Conservation (phyloP, 2,888 invertebrate species). For the Drosophila atripex region DNA sequence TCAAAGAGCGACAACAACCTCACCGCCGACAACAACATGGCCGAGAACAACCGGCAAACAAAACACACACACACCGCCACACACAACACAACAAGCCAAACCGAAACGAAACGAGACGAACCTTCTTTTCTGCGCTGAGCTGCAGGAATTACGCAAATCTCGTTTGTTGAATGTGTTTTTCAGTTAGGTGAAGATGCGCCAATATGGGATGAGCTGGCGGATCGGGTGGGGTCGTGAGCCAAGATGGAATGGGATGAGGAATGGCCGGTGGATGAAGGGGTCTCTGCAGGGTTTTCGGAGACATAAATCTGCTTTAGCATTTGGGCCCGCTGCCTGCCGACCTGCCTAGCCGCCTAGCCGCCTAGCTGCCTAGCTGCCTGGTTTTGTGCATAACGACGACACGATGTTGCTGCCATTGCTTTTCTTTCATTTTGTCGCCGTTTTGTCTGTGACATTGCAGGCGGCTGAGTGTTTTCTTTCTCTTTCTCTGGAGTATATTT, state of each 20-base stretch:
- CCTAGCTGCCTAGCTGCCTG: conserved; percentile 8
- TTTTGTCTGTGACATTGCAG: conserved; percentile 75
- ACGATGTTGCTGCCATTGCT: conserved; percentile 47
- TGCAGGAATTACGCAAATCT: conserved; percentile 80
- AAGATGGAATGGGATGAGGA: conserved; percentile 8
- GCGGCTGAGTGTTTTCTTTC: conserved; percentile 46
- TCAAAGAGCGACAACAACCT: conserved; percentile 27
- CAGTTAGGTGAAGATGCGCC: conserved; percentile 75
- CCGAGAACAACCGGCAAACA: conserved; percentile 40
- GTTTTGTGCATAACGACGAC: conserved; percentile 69
- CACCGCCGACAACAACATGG: conserved; percentile 31
- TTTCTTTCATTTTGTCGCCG: conserved; percentile 61
- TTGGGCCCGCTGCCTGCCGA: conserved; percentile 50
- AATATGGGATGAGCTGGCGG: conserved; percentile 40
- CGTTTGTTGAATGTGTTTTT: conserved; percentile 79
- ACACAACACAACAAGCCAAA: conserved; percentile 7
- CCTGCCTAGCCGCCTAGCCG: conserved; percentile 3
- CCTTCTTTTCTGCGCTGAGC: conserved; percentile 62
- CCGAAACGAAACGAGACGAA: conserved; percentile 57
- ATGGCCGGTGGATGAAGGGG: not conserved
- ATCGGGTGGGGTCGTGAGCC: conserved; percentile 1
- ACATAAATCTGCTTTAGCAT: conserved; percentile 76
- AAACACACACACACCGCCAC: conserved; percentile 18
- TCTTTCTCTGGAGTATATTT: conserved; percentile 5
- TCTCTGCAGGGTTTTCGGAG: conserved; percentile 24